Evolutionary conservation across 2,888 invertebrate species (phyloP), one percentile per base, ranked within the genome.

Genomic region (Drosophila helvetica): DNA sequence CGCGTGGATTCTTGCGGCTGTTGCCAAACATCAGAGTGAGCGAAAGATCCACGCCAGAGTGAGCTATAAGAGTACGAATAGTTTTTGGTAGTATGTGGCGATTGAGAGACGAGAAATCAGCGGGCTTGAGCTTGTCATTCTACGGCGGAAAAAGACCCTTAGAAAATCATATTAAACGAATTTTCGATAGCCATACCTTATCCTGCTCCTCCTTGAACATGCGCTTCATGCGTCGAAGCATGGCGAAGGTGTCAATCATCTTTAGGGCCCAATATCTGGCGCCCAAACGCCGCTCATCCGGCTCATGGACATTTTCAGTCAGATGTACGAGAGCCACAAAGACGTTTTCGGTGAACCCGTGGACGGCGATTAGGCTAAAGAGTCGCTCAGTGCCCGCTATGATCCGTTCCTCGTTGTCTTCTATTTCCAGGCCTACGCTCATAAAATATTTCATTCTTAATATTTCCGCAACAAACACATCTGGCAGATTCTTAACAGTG

Each of bases 241-340:
- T 90, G 8, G 76, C 74, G 61, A 91, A 91, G 0, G 91, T 90
- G 1, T 81, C 42, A 0, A 88, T 66, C 60, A 92, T 87, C 65
- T 91, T 83, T 15, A 75, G 65, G 2, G 90, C 91, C 92, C 92
- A 92, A 71, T 91, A 92, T n/a, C 86, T 80, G 2, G 91, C 90
- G 2, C 91, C 90, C 15, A 68, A 60, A 0, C 92, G 86, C 3
- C 71, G 78, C 0, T 25, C 33, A 3, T 57, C 57, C 0, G 38
- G 4, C 17, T 71, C 46, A 15, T 83, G 80, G 2, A 65, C 48
- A 70, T 89, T 90, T 68, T 92, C 92, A 0, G 87, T 74, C 38
- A 91, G 65, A n/a, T 79, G 79, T 1, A 92, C 71, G 6, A 92
- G 74, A 19, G 79, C 75, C 9, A 81, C 72, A 61, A 92, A 92